These are phyloP conservation scores for Sorex fumeus DNA, from an alignment of 2,113 vertebrate genomes.

Conservation along the genomic window DNA sequence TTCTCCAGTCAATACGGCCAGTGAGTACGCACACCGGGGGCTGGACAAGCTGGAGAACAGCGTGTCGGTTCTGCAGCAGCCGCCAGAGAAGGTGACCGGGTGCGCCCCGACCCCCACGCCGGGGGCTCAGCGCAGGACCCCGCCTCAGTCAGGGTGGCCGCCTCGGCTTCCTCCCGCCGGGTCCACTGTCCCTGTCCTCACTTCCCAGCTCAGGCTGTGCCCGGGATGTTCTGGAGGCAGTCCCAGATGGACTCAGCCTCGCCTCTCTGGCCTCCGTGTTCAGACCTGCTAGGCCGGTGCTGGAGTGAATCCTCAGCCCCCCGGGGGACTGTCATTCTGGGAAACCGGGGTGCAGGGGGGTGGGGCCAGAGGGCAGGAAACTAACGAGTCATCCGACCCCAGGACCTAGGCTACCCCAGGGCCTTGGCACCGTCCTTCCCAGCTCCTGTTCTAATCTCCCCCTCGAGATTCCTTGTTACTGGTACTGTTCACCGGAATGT, in stretches of 20 bases:
- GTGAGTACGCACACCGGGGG: constrained; percentile 93
- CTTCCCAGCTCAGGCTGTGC: no score
- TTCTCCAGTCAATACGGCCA: constrained; percentile 92
- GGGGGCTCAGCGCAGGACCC: neutral
- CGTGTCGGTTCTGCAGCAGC: constrained; percentile 94
- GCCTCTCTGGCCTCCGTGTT: no score
- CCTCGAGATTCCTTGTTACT: neutral
- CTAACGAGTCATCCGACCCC: neutral
- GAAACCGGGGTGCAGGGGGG: no score
- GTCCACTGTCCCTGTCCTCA: neutral
- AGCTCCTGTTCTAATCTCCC: neutral
- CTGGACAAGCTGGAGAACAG: constrained; percentile 94
- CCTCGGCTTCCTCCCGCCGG: neutral
- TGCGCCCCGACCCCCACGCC: accelerated
- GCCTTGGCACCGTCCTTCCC: neutral
- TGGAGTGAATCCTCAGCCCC: no score
- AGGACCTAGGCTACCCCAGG: constrained; percentile 1
- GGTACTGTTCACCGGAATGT: neutral
- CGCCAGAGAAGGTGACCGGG: constrained; percentile 92
- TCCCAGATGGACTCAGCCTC: no score
- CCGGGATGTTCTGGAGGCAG: no score
- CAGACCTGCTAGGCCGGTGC: no score
- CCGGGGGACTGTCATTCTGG: no score
- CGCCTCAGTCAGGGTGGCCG: neutral
- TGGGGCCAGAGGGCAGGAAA: no score